A percentile compares a stretch with the other conserved stretches of the same genome.
Conservation (phyloP, 2,888 invertebrate genomes). For the Brachyptera putata region DNA sequence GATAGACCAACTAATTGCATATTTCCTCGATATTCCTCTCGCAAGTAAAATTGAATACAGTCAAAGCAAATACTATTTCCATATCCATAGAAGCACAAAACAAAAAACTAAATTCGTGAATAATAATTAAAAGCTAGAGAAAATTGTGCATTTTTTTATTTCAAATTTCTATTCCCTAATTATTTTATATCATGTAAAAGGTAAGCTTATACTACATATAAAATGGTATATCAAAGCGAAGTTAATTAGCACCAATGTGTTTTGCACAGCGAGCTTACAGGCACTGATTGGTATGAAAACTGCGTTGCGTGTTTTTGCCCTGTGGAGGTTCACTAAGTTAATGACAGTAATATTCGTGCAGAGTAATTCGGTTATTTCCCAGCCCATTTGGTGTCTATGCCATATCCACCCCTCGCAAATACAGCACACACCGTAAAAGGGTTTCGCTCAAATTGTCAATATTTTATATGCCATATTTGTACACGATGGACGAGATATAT, state of each 20-base stretch:
- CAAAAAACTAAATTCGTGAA: too few species aligned
- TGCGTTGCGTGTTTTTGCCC: conserved; percentile 10
- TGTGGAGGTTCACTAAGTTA: conserved; percentile 1
- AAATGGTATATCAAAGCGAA: too few species aligned
- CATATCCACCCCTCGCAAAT: background rate
- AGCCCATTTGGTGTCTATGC: conserved; percentile 10
- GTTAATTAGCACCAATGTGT: too few species aligned
- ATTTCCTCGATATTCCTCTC: conserved; percentile 27
- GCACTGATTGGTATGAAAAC: conserved; percentile 8
- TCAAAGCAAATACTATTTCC: too few species aligned
- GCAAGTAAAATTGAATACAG: too few species aligned
- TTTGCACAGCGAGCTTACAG: background rate
- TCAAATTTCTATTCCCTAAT: too few species aligned
- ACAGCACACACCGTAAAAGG: background rate
- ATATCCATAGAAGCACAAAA: too few species aligned
- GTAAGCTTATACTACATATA: too few species aligned
- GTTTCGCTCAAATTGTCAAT: conserved; percentile 14
- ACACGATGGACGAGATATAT: background rate
- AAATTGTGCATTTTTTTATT: too few species aligned
- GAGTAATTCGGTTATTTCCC: conserved; percentile 20
- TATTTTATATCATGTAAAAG: too few species aligned
- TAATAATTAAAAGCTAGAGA: too few species aligned
- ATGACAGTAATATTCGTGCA: conserved; percentile 20
- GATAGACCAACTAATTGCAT: conserved; percentile 29
- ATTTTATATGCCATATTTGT: background rate